Conservation (phyloP, 1,140 invertebrate species). For the Drosophila varians region DNA sequence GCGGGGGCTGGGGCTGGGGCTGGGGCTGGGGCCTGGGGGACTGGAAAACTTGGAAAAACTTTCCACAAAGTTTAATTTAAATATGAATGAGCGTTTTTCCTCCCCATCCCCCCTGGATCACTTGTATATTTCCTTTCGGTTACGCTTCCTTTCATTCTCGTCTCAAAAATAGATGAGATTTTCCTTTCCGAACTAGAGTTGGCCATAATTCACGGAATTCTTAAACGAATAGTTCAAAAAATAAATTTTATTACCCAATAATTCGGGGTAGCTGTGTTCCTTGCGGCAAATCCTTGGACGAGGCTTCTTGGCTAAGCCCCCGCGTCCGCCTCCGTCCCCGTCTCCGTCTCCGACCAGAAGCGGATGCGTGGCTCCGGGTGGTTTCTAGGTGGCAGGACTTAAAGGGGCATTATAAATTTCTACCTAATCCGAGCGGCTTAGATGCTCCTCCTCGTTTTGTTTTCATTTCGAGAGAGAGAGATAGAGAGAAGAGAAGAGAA, state of each 20-base stretch:
- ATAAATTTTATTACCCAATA: neutral
- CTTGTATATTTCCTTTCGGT: neutral
- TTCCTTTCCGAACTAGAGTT: neutral
- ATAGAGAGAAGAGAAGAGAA: slow-evolving; percentile 20
- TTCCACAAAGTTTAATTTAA: slow-evolving; percentile 77
- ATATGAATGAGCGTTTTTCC: slow-evolving; percentile 66
- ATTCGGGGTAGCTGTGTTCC: neutral
- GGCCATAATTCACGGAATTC: neutral
- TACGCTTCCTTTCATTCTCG: neutral
- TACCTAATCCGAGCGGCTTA: slow-evolving; percentile 31
- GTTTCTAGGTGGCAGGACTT: slow-evolving; percentile 11
- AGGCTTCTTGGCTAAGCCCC: neutral
- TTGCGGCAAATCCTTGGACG: slow-evolving; percentile 5
- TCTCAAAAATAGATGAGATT: slow-evolving; percentile 17
- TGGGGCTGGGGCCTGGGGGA: slow-evolving; percentile 10
- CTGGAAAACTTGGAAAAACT: slow-evolving; percentile 45
- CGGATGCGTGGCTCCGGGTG: too few relatives aligned
- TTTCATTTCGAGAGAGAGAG: slow-evolving; percentile 16
- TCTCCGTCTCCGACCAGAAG: too few relatives aligned
- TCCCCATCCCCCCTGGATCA: neutral
- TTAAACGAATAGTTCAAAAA: neutral
- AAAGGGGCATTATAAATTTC: slow-evolving; percentile 49
- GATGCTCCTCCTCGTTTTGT: slow-evolving; percentile 19
- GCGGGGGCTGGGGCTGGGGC: neutral
- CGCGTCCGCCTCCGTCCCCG: too few relatives aligned